Evolutionary conservation across 2,797 vertebrate species (phyloP), one percentile per base, ranked within the genome.

Genomic region (Clarias pachynema): DNA sequence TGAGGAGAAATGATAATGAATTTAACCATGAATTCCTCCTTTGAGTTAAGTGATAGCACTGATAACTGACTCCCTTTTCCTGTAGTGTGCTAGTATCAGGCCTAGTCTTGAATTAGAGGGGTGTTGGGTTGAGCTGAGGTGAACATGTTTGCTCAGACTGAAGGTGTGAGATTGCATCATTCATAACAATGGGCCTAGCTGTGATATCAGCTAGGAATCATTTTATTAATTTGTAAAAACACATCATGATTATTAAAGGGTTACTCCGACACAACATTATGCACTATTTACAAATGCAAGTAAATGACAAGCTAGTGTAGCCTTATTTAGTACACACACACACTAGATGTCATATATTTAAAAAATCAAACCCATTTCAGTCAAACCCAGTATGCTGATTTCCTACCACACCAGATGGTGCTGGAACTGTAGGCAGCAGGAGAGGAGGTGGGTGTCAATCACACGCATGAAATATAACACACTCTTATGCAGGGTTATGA

Each of bases 1-100:
- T 73, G 81, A 70, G 34, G 65, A 82, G 66, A 82, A 70, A 44
- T 82, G 68, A 72, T 82, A 72, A 82, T 59, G 53, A 82, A 62
- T 79, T 37, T 79, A 79, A 40, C 29, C 75, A 26, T 73, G 53
- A 82, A 60, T 72, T 44, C 81, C 56, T 60, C 24, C 8, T 40
- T 24, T 79, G 75, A 62, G 20, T n/a, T 62, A 37, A 16, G 18
- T 79, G 75, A 60, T 37, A 37, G 20, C 20, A 62, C 20, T 37
- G 57, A 79, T 60, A 60, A 24, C 57, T 1, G 57, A 40, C 29
- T 60, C 18, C 74, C 12, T 59, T 77, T 24, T 56, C 29, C 2
- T 14, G 12, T 7, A n/a, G 18, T n/a, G 10, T n/a, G 75, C 56
- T 59, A 37, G 56, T 78, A 60, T 78, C 56, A 6, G 22, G 31